Evolutionary conservation across 2,888 invertebrate species (phyloP), one percentile per base, ranked within the genome.

Genomic region (Amphimallon solstitiale): DNA sequence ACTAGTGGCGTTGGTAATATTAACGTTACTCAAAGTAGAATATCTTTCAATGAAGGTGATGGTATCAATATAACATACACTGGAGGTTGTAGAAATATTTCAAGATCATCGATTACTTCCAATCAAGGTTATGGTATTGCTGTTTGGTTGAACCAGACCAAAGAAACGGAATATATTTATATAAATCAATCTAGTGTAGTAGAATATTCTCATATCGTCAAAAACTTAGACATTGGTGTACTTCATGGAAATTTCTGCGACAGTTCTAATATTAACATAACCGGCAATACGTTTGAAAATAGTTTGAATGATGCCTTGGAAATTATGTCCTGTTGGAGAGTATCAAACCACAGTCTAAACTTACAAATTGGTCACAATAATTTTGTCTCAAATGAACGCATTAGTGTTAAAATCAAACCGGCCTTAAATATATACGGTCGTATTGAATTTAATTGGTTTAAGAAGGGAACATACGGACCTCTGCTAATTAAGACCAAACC

Each of bases 41-140:
- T 99, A 71, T 92, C 92, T 14, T 92, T 94, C 73, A 99, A 99
- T 80, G 88, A 90, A 77, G 97, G 96, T 1, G 96, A 96, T 76
- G 99, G 98, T 0, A 87, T 99, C 7, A 99, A 99, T 80, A 91
- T 99, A 9, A 97, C 97, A 0, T 95, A 95, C 68, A 92, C 94
- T 2, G 98, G 99, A 0, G 99, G 99, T 0, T 92, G 92, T 74
- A 87, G 95, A 69, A 97, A 98, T 77, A 87, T 99, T 67, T 97
- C 98, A 9, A 86, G 90, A 73, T 92, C 94, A 46, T 90, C 89
- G 21, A 84, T 99, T 19, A 92, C 91, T 56, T 92, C 93, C 0
- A 99, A 99, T 81, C 87, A 88, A 70, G 95, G 97, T 6, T 92
- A 93, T 75, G 97, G 97, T 1, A 81, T 96, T 17, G 92, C 96